Percentiles rank a stretch among this genome's conserved stretches.
Evolutionary conservation across 2,888 invertebrate species (phyloP).

Genomic region (Platypus cylindrus): DNA sequence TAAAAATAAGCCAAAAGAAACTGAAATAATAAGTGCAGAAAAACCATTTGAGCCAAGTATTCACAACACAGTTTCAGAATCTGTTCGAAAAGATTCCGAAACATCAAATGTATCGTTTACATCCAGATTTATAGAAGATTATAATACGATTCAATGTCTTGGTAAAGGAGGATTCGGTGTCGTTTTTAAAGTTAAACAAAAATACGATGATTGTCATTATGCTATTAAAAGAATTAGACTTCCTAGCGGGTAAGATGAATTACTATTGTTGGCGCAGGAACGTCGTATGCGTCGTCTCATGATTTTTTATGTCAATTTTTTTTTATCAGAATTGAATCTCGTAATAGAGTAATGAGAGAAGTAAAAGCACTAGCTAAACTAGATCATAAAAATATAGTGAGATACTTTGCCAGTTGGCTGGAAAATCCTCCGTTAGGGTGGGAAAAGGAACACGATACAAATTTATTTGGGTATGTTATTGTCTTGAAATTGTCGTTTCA

Average conservation of each 20-base stretch:
- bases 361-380: constrained; percentile 88
- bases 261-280: too few species aligned
- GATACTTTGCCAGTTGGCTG: constrained; percentile 93
- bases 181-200: constrained; percentile 89
- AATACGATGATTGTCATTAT: constrained; percentile 86
- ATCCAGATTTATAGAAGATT: constrained; percentile 72
- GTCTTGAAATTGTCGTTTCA: too few species aligned
- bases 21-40: constrained; percentile 21
- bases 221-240: constrained; percentile 90
- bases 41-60: constrained; percentile 19
- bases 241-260: constrained; percentile 52
- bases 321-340: constrained; percentile 53
- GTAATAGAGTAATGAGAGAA: constrained; percentile 84
- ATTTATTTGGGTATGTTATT: constrained; percentile 34
- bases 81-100: constrained; percentile 24
- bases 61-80: constrained; percentile 3
- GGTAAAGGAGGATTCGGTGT: constrained; percentile 93
- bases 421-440: constrained; percentile 83
- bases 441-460: constrained; percentile 67
- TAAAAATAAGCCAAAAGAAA: constrained; percentile 10
- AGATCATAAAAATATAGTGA: constrained; percentile 89
- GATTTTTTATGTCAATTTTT: too few species aligned
- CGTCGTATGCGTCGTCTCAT: too few species aligned
- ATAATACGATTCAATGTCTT: constrained; percentile 65
- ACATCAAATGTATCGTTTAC: too few species aligned